Evolutionary conservation across 2,888 invertebrate species (phyloP).

Genomic region (Diadegma fenestrale): DNA sequence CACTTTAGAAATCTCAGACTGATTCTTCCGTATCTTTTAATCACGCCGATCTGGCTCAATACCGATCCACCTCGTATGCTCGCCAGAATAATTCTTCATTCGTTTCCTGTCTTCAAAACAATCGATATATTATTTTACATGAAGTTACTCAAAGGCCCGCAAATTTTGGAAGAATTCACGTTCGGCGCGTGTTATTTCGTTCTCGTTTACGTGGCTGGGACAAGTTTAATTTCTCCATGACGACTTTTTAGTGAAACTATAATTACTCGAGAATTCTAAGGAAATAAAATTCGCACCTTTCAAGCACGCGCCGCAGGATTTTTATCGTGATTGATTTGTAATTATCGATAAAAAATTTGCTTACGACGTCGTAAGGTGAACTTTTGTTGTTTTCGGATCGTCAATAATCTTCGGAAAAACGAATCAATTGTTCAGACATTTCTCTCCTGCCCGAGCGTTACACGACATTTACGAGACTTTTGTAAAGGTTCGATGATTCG

Average conservation of each 20-base stretch:
- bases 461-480: no score
- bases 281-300: no score
- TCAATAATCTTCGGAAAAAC: no score
- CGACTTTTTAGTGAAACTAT: no score
- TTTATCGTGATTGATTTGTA: no score
- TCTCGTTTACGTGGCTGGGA: not conserved
- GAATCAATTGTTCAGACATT: no score
- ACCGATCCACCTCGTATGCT: constrained; percentile 69
- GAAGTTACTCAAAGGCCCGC: constrained; percentile 65
- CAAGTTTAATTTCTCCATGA: not conserved
- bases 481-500: no score
- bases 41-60: constrained; percentile 75
- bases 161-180: not conserved
- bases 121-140: constrained; percentile 72
- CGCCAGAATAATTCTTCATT: constrained; percentile 68
- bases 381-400: no score
- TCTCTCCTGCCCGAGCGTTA: no score
- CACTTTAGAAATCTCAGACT: constrained; percentile 76
- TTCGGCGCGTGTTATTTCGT: not conserved
- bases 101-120: constrained; percentile 73
- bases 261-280: no score
- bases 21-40: constrained; percentile 73
- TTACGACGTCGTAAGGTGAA: no score
- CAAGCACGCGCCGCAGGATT: no score
- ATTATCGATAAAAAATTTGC: not conserved